These are phyloP conservation scores for Myopa tessellatipennis DNA, from an alignment of 2,888 invertebrate genomes.

Conservation along the genomic window DNA sequence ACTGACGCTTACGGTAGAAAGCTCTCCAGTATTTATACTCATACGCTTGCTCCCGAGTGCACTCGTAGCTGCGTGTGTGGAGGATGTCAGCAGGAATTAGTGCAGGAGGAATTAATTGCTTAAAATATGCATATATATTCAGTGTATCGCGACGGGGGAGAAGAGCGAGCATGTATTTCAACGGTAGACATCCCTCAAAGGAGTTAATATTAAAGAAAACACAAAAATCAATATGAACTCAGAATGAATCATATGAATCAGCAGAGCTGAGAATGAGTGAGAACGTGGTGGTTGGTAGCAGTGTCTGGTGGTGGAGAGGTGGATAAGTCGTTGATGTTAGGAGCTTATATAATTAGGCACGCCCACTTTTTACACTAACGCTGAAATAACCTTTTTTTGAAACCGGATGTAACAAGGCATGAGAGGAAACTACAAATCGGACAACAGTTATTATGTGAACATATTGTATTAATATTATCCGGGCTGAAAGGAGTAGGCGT, in stretches of 20 bases:
- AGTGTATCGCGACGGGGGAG: not conserved
- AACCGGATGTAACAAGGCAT: too few species aligned
- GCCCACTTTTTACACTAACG: too few species aligned
- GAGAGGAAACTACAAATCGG: too few species aligned
- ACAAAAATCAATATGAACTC: not conserved
- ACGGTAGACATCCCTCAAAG: not conserved
- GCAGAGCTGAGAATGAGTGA: too few species aligned
- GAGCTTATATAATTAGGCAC: too few species aligned
- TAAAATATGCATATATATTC: conserved; percentile 17
- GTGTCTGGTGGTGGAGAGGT: too few species aligned
- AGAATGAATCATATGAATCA: not conserved
- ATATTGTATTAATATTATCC: too few species aligned
- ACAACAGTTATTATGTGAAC: too few species aligned
- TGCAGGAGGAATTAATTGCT: conserved; percentile 19
- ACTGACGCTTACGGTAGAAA: conserved; percentile 18
- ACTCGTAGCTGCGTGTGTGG: not conserved
- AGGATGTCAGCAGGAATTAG: conserved; percentile 34
- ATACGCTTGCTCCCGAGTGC: not conserved
- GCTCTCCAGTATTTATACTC: conserved; percentile 28
- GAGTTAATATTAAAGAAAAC: not conserved
- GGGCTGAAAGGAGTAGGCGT: too few species aligned
- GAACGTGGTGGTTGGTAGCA: too few species aligned
- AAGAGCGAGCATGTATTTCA: not conserved
- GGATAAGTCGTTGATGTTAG: too few species aligned
- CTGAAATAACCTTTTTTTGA: too few species aligned